A percentile compares a stretch with the other conserved stretches of the same genome.
Conservation (phyloP, 2,113 vertebrate genomes). For the Aptenodytes forsteri region DNA sequence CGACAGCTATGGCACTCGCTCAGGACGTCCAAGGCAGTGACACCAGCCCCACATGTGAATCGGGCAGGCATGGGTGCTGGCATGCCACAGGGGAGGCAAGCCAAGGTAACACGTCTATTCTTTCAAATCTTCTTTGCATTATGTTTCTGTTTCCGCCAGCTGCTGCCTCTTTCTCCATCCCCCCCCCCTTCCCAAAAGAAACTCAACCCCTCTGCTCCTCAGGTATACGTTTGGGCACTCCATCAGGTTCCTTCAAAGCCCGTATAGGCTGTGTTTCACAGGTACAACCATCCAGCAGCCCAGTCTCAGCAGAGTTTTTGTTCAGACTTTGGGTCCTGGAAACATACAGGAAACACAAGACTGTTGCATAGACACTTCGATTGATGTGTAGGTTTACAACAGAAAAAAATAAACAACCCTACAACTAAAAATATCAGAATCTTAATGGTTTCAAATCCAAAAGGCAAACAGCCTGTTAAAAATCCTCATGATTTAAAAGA, state of each 20-base stretch:
- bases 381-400: neutral
- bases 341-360: neutral
- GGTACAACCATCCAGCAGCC: neutral
- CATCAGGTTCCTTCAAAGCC: neutral
- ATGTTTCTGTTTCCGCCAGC: neutral
- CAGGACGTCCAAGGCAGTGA: rapidly evolving
- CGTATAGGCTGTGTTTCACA: neutral
- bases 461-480: neutral
- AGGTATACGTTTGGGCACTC: no score
- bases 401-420: neutral
- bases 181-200: neutral
- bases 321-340: neutral
- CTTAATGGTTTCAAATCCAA: neutral
- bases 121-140: neutral
- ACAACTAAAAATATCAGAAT: neutral
- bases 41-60: neutral
- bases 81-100: neutral
- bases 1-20: rapidly evolving
- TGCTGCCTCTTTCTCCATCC: neutral
- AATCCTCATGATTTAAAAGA: neutral
- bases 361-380: neutral
- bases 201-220: neutral
- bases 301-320: neutral
- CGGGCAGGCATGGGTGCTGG: rapidly evolving
- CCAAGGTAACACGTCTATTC: neutral